phyloP scores from a whole-genome alignment of 2,888 invertebrate genomes.

The Acronicta psi region DNA sequence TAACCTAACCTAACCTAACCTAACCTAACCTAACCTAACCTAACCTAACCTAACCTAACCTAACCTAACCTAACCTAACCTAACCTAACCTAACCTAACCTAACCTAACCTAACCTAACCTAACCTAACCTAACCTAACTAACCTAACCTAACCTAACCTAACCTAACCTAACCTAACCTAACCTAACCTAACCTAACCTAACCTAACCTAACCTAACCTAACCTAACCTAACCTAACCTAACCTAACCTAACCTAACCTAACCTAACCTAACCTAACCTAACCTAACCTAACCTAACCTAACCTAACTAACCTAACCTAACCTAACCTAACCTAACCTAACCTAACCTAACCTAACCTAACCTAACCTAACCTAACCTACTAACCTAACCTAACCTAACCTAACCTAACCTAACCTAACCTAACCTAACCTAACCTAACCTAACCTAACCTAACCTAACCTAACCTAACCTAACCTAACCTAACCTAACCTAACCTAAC shows the following conservation, averaged over 20 bases:
- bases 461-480: conserved; percentile 5
- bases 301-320: conserved; percentile 3
- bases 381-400: conserved; percentile 5
- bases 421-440: conserved; percentile 5
- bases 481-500: conserved; percentile 5
- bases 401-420: conserved; percentile 5
- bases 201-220: conserved; percentile 1
- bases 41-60: conserved; percentile 1
- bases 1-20: conserved; percentile 1
- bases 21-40: conserved; percentile 1
- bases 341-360: conserved; percentile 5
- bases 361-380: conserved; percentile 5
- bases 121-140: conserved; percentile 1
- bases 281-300: conserved; percentile 1
- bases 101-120: conserved; percentile 1
- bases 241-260: conserved; percentile 1
- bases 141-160: conserved; percentile 1
- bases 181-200: conserved; percentile 1
- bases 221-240: conserved; percentile 1
- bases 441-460: conserved; percentile 5
- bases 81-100: conserved; percentile 1
- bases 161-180: conserved; percentile 1
- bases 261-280: conserved; percentile 1
- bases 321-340: conserved; percentile 5
- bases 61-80: conserved; percentile 1